Evolutionary conservation across 37 sponge, comb jelly and placozoan species (phyloP).

Genomic region (Chondrilla cf. caribensis): DNA sequence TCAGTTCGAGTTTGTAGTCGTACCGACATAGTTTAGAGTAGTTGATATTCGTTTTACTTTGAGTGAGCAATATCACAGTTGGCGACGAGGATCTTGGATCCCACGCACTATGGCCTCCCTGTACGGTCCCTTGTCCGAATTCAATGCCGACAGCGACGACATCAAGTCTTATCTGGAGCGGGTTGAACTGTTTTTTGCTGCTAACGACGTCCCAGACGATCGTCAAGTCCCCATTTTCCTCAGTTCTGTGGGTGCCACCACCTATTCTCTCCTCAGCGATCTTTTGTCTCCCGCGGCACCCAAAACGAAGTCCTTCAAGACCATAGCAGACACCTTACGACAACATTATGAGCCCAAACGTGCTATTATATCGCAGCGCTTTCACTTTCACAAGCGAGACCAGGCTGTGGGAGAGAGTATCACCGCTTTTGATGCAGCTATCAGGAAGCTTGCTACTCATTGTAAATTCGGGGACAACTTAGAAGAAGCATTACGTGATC

Average conservation of each 20-base stretch:
- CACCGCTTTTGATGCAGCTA: not conserved
- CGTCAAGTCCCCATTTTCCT: slow-evolving; percentile 10
- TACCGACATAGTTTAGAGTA: too few species aligned
- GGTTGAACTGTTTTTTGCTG: slow-evolving; percentile 15
- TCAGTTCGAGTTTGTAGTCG: too few species aligned
- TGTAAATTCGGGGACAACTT: slow-evolving; percentile 20
- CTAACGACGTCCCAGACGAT: slow-evolving; percentile 1
- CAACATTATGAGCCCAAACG: not conserved
- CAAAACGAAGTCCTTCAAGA: not conserved
- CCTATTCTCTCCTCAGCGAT: not conserved
- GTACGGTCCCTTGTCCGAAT: not conserved
- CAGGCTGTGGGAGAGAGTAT: slow-evolving; percentile 8
- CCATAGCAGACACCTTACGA: not conserved
- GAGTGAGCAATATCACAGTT: not conserved
- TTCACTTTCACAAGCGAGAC: slow-evolving; percentile 32
- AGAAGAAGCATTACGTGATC: slow-evolving; percentile 23
- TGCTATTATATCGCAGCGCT: slow-evolving; percentile 23
- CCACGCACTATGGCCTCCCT: not conserved
- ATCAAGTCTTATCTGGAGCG: slow-evolving; percentile 17
- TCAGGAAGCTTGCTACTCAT: not conserved
- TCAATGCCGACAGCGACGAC: not conserved
- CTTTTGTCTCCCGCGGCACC: slow-evolving; percentile 18
- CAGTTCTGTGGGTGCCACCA: slow-evolving; percentile 18
- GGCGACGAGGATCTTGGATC: not conserved
- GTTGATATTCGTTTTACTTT: too few species aligned